phyloP scores from a whole-genome alignment of 2,888 invertebrate species.

The Eilema depressum region DNA sequence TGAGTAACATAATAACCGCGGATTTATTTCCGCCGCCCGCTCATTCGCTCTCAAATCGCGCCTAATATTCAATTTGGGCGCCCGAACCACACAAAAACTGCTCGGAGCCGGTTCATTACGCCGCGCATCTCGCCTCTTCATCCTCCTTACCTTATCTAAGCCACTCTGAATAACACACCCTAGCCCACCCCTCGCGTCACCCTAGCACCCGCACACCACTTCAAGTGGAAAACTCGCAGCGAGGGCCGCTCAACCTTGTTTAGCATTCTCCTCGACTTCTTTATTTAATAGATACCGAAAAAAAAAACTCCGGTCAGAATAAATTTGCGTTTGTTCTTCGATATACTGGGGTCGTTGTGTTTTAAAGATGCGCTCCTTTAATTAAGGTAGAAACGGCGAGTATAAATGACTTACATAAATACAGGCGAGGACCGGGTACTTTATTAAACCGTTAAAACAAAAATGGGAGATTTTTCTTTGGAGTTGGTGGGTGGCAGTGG shows the following conservation, averaged over 20 bases:
- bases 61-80: conserved; percentile 86
- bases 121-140: conserved; percentile 86
- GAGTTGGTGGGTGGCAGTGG: conserved; percentile 64
- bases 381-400: conserved; percentile 75
- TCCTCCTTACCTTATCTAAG: conserved; percentile 87
- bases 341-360: conserved; percentile 75
- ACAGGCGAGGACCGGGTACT: conserved; percentile 70
- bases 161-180: conserved; percentile 82
- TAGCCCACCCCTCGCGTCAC: conserved; percentile 57
- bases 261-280: conserved; percentile 86
- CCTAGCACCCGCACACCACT: conserved; percentile 73
- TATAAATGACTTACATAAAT: conserved; percentile 76
- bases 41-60: conserved; percentile 85
- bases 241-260: conserved; percentile 86
- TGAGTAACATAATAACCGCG: conserved; percentile 85
- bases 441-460: conserved; percentile 77
- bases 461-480: conserved; percentile 57
- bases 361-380: conserved; percentile 78
- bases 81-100: conserved; percentile 85
- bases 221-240: conserved; percentile 86
- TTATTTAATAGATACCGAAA: conserved; percentile 86
- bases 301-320: conserved; percentile 79
- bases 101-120: conserved; percentile 85
- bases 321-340: conserved; percentile 83
- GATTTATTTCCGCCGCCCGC: conserved; percentile 84